A percentile compares a stretch with the other conserved stretches of the same genome.
These are phyloP conservation scores for Heteromurus nitidus DNA, from an alignment of 2,888 invertebrate genomes.

Conservation along the genomic window DNA sequence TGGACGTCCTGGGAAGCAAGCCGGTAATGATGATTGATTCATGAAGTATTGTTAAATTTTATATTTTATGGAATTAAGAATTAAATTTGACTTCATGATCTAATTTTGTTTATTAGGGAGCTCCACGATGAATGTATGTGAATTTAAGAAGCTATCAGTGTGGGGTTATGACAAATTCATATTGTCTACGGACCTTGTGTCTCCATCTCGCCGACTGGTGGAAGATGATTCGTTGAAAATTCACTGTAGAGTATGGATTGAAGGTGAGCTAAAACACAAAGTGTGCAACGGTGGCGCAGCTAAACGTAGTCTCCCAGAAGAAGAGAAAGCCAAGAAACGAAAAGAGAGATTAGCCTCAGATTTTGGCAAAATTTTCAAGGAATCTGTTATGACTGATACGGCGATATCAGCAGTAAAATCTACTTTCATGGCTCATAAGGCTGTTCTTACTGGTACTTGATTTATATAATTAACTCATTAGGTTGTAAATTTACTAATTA, in stretches of 20 bases:
- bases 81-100: background rate
- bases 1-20: constrained; percentile 72
- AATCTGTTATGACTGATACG: constrained; percentile 62
- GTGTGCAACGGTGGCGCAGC: constrained; percentile 67
- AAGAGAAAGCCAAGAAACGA: constrained; percentile 59
- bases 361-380: constrained; percentile 53
- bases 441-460: constrained; percentile 69
- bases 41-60: background rate
- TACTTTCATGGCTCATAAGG: constrained; percentile 71
- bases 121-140: constrained; percentile 71
- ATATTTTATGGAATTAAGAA: no score
- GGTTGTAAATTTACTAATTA: background rate
- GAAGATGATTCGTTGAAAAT: constrained; percentile 71
- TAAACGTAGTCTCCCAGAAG: constrained; percentile 56
- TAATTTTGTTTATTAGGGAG: constrained; percentile 62
- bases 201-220: constrained; percentile 64
- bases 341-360: constrained; percentile 57
- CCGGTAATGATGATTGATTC: constrained; percentile 56
- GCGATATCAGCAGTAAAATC: constrained; percentile 53
- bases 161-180: constrained; percentile 73
- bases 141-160: constrained; percentile 71
- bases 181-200: constrained; percentile 61
- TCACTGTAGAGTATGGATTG: constrained; percentile 73
- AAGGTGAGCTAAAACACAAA: constrained; percentile 71
- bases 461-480: no score